Conservation (phyloP, 2,797 vertebrate species). For the Chelonia mydas region DNA sequence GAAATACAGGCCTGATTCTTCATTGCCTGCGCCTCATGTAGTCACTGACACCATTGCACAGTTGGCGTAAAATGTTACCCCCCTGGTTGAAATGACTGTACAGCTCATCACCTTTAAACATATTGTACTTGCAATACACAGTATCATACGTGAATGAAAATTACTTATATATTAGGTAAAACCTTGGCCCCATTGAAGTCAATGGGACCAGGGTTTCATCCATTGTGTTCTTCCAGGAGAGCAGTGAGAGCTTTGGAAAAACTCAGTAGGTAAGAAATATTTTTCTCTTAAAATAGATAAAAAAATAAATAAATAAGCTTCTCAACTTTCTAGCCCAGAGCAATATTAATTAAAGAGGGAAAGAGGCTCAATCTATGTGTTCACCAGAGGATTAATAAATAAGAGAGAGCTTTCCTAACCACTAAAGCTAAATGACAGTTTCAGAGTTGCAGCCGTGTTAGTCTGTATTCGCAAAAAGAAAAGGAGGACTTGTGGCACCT, state of each 20-base stretch:
- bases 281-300: conserved; percentile 51
- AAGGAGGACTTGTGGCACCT: no score
- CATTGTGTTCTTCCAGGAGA: background rate
- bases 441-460: no score
- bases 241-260: background rate
- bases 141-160: background rate
- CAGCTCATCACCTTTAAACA: background rate
- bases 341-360: conserved; percentile 45
- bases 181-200: background rate
- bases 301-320: conserved; percentile 49
- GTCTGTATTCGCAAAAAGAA: no score
- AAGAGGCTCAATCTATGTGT: conserved; percentile 48
- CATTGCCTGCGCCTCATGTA: background rate
- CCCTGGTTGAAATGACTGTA: background rate
- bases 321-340: conserved; percentile 22
- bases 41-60: background rate
- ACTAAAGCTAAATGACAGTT: background rate
- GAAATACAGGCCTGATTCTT: background rate
- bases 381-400: conserved; percentile 45
- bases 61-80: background rate
- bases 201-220: background rate
- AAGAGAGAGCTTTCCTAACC: conserved; percentile 26
- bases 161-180: background rate
- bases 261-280: background rate
- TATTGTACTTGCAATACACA: background rate